Percentiles rank a stretch among this genome's conserved stretches.
Conservation (phyloP, 2,113 vertebrate species). For the Cyphomyrus discorhynchus region DNA sequence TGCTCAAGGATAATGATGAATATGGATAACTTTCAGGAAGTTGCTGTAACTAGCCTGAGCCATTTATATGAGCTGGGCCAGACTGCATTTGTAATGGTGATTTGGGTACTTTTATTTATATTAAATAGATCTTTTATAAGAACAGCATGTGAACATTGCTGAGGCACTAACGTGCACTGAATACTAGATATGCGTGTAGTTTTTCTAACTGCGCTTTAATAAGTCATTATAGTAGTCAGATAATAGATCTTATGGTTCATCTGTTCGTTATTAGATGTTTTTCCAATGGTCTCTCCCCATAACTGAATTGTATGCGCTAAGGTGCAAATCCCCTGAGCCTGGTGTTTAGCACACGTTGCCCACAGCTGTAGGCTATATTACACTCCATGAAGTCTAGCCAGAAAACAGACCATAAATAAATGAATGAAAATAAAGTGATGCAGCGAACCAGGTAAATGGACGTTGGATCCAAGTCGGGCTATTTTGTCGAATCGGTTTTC, state of each 20-base stretch:
- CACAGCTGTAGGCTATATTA: background rate
- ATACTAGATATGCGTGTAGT: background rate
- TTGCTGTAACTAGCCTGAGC: background rate
- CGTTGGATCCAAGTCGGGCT: background rate
- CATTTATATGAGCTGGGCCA: background rate
- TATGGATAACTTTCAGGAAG: background rate
- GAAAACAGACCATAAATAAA: slow-evolving; percentile 4
- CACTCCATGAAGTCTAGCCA: background rate
- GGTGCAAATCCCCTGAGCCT: background rate
- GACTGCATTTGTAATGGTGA: background rate
- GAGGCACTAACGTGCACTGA: background rate
- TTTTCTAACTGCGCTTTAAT: background rate
- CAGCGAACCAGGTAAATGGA: background rate
- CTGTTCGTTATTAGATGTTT: background rate
- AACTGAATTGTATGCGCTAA: background rate
- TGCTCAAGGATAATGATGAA: slow-evolving; percentile 1
- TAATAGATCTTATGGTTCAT: background rate
- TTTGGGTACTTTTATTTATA: background rate
- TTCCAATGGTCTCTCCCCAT: background rate
- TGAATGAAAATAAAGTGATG: slow-evolving; percentile 8
- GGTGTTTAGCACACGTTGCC: background rate
- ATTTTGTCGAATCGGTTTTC: background rate
- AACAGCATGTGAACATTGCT: background rate
- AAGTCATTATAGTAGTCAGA: background rate
- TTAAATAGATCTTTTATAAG: background rate